A percentile compares a stretch with the other conserved stretches of the same genome.
phyloP scores from a whole-genome alignment of 1,140 invertebrate genomes.

The Brachionus paranguensis region DNA sequence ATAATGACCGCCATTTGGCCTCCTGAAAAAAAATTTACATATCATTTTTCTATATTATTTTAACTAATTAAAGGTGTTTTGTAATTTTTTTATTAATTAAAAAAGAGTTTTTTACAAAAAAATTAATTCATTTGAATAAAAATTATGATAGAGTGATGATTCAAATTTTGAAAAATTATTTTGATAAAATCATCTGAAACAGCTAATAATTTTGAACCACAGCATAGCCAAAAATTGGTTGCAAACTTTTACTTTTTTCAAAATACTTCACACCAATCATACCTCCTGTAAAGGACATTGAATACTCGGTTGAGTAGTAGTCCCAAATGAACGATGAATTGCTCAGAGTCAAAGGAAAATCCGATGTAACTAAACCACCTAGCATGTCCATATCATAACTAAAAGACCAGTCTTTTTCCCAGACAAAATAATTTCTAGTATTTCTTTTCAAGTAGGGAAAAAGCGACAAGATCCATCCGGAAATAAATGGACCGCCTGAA shows the following conservation, averaged over 20 bases:
- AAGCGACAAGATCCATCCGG: slow-evolving; percentile 5
- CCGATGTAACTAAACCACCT: background rate
- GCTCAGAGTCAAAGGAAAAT: slow-evolving; percentile 6
- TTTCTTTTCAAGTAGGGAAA: slow-evolving; percentile 28
- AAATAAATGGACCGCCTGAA: slow-evolving; percentile 30
- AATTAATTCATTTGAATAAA: too few relatives aligned
- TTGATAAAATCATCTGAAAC: background rate
- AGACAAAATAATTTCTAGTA: slow-evolving; percentile 29
- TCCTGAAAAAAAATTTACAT: too few relatives aligned
- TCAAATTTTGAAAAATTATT: background rate
- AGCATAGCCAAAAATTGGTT: slow-evolving; percentile 37
- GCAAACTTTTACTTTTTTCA: background rate
- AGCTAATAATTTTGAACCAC: background rate
- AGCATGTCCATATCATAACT: background rate
- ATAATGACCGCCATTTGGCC: too few relatives aligned
- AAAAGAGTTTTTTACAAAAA: too few relatives aligned
- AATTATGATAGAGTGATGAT: too few relatives aligned
- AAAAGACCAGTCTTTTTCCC: slow-evolving; percentile 35
- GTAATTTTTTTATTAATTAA: too few relatives aligned
- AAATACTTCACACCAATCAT: slow-evolving; percentile 2
- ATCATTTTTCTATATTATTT: too few relatives aligned
- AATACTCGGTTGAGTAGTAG: background rate
- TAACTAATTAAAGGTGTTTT: too few relatives aligned
- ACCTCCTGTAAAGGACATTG: background rate
- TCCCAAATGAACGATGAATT: slow-evolving; percentile 8